A percentile compares a stretch with the other conserved stretches of the same genome.
Conservation (phyloP, 2,113 vertebrate genomes). For the Pteropus alecto region DNA sequence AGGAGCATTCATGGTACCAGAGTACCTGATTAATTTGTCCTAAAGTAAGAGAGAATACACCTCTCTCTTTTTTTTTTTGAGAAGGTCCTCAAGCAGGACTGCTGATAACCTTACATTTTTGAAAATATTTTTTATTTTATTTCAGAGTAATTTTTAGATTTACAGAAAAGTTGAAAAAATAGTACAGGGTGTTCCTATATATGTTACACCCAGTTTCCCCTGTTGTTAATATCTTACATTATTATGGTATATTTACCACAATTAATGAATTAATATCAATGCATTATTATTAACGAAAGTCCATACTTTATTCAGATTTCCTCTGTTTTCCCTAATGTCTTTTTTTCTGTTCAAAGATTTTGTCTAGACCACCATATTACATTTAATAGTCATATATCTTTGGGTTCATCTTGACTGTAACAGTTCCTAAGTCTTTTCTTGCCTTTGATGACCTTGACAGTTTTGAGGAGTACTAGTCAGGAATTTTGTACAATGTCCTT, state of each 20-base stretch:
- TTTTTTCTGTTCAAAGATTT: neutral
- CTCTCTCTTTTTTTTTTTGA: neutral
- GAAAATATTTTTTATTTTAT: neutral
- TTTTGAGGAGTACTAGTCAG: neutral
- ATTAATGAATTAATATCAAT: neutral
- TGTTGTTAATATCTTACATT: neutral
- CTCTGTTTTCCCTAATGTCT: neutral
- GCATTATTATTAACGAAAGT: neutral
- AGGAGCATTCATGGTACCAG: neutral
- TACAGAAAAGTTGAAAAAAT: neutral
- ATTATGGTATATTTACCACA: neutral
- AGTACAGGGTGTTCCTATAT: neutral
- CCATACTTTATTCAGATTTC: neutral
- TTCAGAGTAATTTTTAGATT: constrained; percentile 15
- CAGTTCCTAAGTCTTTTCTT: neutral
- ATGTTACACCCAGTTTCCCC: neutral
- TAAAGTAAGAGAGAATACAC: neutral
- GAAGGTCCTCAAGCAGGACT: neutral
- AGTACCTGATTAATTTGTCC: neutral
- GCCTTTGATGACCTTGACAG: neutral
- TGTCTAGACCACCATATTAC: neutral
- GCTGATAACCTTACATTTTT: neutral
- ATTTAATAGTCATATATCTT: neutral
- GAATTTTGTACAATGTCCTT: neutral
- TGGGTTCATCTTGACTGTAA: neutral